A percentile compares a stretch with the other conserved stretches of the same genome.
Evolutionary conservation across 2,113 vertebrate species (phyloP).

Genomic region (Erpornis zantholeuca): DNA sequence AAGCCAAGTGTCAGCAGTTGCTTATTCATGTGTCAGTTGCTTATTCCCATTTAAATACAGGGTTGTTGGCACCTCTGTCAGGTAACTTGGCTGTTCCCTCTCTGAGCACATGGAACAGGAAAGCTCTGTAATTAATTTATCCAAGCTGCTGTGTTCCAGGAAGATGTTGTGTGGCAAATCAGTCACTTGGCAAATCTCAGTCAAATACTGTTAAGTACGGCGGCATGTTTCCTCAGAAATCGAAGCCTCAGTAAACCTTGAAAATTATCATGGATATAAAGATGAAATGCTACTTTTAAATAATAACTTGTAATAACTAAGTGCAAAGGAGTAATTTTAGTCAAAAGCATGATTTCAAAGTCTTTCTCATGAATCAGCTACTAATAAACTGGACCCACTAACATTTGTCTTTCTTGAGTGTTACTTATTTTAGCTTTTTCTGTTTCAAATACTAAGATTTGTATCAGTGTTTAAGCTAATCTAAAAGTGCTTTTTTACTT

Average conservation of each 20-base stretch:
- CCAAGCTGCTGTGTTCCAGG: background rate
- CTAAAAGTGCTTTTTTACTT: slow-evolving; percentile 5
- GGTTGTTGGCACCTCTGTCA: background rate
- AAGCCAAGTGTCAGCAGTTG: background rate
- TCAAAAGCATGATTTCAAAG: background rate
- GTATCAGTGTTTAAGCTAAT: background rate
- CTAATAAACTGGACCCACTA: background rate
- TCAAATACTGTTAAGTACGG: background rate
- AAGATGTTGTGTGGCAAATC: background rate
- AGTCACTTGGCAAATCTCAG: background rate
- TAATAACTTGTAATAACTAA: background rate
- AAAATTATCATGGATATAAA: background rate
- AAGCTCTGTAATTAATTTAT: background rate
- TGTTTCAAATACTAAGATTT: background rate
- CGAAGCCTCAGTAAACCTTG: background rate
- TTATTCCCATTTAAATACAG: background rate
- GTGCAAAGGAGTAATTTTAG: background rate
- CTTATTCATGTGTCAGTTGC: background rate
- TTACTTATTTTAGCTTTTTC: background rate
- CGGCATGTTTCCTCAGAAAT: background rate
- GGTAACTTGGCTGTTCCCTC: background rate
- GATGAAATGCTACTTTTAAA: background rate
- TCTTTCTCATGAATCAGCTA: background rate
- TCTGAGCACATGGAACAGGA: background rate
- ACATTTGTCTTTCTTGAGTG: background rate